Conservation (phyloP, 1,140 invertebrate species). For the Heliconius congener region DNA sequence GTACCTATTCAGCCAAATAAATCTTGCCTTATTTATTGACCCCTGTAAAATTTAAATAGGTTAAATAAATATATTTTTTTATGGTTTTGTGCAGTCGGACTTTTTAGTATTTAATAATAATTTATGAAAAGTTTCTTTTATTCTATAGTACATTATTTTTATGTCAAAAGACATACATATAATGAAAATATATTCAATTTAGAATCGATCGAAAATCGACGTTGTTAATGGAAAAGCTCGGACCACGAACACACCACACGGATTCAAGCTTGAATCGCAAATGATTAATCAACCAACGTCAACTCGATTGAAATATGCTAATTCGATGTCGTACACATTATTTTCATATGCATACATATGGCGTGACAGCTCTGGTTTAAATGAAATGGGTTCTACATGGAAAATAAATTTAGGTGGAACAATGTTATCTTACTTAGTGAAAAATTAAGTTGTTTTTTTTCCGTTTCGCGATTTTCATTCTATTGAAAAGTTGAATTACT, state of each 20-base stretch:
- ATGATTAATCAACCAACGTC: conserved; percentile 4
- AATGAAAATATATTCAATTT: neutral
- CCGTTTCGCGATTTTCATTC: neutral
- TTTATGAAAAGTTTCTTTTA: neutral
- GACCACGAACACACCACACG: neutral
- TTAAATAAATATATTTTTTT: too few relatives aligned
- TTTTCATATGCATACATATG: conserved; percentile 3
- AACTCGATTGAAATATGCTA: conserved; percentile 13
- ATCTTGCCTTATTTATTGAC: too few relatives aligned
- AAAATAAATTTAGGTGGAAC: neutral
- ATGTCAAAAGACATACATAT: neutral
- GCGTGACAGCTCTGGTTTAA: neutral
- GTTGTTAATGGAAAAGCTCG: neutral
- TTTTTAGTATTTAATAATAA: too few relatives aligned
- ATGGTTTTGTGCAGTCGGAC: too few relatives aligned
- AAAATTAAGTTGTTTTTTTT: too few relatives aligned
- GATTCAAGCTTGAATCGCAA: neutral
- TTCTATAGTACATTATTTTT: neutral
- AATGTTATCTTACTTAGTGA: too few relatives aligned
- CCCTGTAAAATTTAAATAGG: too few relatives aligned
- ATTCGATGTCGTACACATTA: conserved; percentile 11
- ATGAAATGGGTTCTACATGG: neutral
- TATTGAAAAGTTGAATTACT: too few relatives aligned
- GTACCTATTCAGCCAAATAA: too few relatives aligned
- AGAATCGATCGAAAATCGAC: neutral